These are phyloP conservation scores for Mustela nigripes DNA, from an alignment of 2,113 vertebrate species.

Conservation along the genomic window DNA sequence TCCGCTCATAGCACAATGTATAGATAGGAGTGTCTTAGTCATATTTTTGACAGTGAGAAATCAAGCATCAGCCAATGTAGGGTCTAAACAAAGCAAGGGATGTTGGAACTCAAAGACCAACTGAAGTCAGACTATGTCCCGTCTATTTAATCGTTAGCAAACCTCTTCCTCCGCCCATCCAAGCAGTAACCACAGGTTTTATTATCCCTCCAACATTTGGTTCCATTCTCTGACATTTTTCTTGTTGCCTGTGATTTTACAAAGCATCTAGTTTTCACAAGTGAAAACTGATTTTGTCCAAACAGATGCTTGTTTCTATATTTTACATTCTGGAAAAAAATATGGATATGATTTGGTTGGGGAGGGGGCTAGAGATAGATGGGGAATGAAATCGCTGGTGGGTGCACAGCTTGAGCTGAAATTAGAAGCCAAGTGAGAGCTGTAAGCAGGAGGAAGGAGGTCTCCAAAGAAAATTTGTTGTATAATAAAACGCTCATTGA, in stretches of 20 bases:
- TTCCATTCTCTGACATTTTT: conserved; percentile 81
- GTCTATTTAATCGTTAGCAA: neutral
- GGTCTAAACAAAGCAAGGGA: neutral
- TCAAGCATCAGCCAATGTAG: neutral
- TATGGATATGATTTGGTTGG: conserved; percentile 73
- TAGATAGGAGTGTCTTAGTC: neutral
- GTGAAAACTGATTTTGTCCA: conserved; percentile 84
- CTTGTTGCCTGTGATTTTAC: conserved; percentile 79
- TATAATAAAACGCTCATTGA: conserved; percentile 83
- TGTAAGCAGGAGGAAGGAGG: conserved; percentile 69
- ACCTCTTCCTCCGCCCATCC: neutral
- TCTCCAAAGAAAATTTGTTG: conserved; percentile 82
- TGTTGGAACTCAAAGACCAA: neutral
- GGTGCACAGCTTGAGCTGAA: conserved; percentile 71
- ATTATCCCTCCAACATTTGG: conserved; percentile 68
- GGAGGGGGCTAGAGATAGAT: conserved; percentile 72
- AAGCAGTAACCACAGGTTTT: conserved; percentile 12
- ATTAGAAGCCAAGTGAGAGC: conserved; percentile 77
- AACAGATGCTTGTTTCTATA: conserved; percentile 86
- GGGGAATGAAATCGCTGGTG: conserved; percentile 59
- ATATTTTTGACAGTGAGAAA: neutral
- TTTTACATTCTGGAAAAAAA: conserved; percentile 81
- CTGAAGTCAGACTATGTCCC: neutral
- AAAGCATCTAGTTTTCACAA: conserved; percentile 80
- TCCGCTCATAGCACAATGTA: neutral